A percentile compares a stretch with the other conserved stretches of the same genome.
phyloP scores from a whole-genome alignment of 1,140 invertebrate genomes.

The Planococcus citri region DNA sequence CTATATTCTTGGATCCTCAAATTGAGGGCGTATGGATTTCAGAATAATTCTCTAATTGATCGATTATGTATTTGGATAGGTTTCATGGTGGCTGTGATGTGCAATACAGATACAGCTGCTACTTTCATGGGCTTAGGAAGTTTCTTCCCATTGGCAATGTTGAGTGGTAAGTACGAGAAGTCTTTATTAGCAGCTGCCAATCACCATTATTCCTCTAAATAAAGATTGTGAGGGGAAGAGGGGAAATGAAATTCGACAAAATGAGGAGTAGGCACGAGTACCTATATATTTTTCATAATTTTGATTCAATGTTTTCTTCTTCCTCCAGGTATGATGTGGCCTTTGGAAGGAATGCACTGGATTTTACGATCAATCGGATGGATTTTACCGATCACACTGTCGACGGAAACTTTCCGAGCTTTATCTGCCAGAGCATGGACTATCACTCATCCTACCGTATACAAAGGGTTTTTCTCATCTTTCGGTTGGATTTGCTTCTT shows the following conservation, averaged over 20 bases:
- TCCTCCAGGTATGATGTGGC: slow-evolving; percentile 32
- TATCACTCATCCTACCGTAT: slow-evolving; percentile 40
- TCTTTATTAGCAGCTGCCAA: background rate
- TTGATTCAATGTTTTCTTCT: background rate
- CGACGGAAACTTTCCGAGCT: slow-evolving; percentile 44
- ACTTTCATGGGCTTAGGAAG: slow-evolving; percentile 32
- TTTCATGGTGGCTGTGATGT: slow-evolving; percentile 30
- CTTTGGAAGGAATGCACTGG: slow-evolving; percentile 38
- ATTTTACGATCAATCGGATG: slow-evolving; percentile 41
- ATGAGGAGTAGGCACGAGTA: too few species aligned
- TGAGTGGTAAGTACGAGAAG: slow-evolving; percentile 30
- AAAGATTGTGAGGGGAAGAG: too few species aligned
- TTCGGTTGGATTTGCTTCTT: slow-evolving; percentile 41
- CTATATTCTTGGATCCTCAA: too few species aligned
- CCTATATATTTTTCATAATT: too few species aligned
- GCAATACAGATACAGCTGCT: slow-evolving; percentile 30
- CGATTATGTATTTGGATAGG: slow-evolving; percentile 25
- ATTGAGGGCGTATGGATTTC: background rate
- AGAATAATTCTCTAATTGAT: background rate
- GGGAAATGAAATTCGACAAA: too few species aligned
- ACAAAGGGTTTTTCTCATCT: slow-evolving; percentile 41
- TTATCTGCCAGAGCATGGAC: slow-evolving; percentile 46
- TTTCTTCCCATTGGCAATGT: slow-evolving; percentile 32
- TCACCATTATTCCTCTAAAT: too few species aligned
- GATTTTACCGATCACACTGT: slow-evolving; percentile 44